Evolutionary conservation across 2,113 vertebrate genomes (phyloP).

Genomic region (Carettochelys insculpta): DNA sequence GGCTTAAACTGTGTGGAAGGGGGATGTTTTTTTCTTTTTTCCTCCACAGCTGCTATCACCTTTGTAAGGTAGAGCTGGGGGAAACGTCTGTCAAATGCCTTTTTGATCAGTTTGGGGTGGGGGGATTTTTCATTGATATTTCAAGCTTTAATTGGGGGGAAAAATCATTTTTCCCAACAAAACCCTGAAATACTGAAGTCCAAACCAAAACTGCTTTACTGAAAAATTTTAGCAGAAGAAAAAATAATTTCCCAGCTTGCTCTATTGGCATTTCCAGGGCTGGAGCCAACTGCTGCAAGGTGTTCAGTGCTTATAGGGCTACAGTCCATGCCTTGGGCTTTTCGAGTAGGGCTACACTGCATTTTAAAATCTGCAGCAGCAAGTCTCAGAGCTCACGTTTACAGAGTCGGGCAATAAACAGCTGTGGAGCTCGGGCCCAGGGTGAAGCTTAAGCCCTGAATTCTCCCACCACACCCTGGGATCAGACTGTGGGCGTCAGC

Average conservation of each 20-base stretch:
- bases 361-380: not conserved
- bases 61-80: no score
- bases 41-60: not conserved
- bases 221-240: not conserved
- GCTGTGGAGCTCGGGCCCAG: not conserved
- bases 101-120: not conserved
- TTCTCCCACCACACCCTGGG: not conserved
- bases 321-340: not conserved
- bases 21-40: not conserved
- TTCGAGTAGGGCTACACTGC: not conserved
- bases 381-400: not conserved
- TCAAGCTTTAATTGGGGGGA: no score
- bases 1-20: not conserved
- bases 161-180: not conserved
- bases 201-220: not conserved
- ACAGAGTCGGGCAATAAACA: not conserved
- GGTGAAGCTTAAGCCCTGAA: not conserved
- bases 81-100: no score
- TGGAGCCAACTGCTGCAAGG: not conserved
- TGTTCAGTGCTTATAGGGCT: not conserved
- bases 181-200: not conserved
- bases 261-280: no score
- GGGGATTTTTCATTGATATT: no score
- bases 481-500: not conserved
- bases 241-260: no score